Evolutionary conservation across 2,888 invertebrate genomes (phyloP).

Genomic region (Lithodes maja): DNA sequence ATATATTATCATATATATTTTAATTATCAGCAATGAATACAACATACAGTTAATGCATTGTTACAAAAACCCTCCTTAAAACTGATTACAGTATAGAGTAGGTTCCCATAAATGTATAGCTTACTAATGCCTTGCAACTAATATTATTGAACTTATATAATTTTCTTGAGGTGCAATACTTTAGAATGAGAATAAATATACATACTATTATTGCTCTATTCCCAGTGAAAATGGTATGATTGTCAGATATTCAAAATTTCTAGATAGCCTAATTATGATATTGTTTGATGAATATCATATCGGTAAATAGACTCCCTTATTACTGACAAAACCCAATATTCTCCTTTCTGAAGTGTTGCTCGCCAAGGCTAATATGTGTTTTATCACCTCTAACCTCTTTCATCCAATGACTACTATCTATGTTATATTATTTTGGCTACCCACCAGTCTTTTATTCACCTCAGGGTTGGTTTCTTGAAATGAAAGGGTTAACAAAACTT

Average conservation of each 20-base stretch:
- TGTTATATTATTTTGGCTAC: too few species aligned
- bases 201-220: background rate
- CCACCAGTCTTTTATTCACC: too few species aligned
- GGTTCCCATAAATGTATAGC: constrained; percentile 1
- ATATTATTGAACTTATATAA: background rate
- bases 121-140: constrained; percentile 14
- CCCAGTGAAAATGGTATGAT: background rate
- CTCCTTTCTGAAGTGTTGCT: background rate
- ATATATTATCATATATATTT: too few species aligned
- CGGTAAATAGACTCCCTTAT: background rate
- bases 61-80: background rate
- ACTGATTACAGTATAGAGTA: background rate
- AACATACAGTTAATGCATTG: too few species aligned
- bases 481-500: too few species aligned
- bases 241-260: background rate
- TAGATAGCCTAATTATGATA: background rate
- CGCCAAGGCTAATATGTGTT: background rate
- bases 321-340: background rate
- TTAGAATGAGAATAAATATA: background rate
- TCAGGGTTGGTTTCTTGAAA: too few species aligned
- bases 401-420: too few species aligned
- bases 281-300: too few species aligned
- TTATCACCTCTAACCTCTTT: background rate
- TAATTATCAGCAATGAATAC: too few species aligned
- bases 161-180: background rate